A percentile compares a stretch with the other conserved stretches of the same genome.
phyloP scores from a whole-genome alignment of 92 coral and sea anemone genomes.

The Zoanthus sociatus region DNA sequence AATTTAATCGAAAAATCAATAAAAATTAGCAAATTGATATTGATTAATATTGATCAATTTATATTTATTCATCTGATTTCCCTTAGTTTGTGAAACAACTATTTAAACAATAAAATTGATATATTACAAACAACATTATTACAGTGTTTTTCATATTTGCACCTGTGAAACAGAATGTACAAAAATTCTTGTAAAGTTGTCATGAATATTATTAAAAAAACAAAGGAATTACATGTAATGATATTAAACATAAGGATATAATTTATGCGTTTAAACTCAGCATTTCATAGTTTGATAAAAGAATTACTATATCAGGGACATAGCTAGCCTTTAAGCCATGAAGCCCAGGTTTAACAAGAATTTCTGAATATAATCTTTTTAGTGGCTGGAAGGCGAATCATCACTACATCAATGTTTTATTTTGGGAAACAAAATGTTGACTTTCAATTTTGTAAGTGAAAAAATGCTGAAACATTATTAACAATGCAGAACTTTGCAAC shows the following conservation, averaged over 20 bases:
- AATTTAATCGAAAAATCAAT: background rate
- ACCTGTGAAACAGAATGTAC: background rate
- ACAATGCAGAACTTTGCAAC: no score
- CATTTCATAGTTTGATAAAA: background rate
- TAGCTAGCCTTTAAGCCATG: no score
- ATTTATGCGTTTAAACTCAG: no score
- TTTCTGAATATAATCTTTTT: no score
- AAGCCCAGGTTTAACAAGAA: no score
- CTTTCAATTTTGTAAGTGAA: no score
- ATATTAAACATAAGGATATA: no score
- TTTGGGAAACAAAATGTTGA: no score
- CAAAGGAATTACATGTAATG: background rate
- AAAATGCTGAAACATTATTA: no score
- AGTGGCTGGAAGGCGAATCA: no score
- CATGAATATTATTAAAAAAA: background rate
- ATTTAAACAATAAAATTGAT: background rate
- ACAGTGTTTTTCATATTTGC: background rate
- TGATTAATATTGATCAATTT: background rate
- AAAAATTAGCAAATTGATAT: background rate
- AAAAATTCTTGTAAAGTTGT: no score
- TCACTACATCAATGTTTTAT: no score
- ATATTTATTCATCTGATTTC: background rate
- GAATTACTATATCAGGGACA: background rate
- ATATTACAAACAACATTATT: background rate
- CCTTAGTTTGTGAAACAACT: background rate